Conservation (phyloP, 2,888 invertebrate species). For the Idaea straminata region DNA sequence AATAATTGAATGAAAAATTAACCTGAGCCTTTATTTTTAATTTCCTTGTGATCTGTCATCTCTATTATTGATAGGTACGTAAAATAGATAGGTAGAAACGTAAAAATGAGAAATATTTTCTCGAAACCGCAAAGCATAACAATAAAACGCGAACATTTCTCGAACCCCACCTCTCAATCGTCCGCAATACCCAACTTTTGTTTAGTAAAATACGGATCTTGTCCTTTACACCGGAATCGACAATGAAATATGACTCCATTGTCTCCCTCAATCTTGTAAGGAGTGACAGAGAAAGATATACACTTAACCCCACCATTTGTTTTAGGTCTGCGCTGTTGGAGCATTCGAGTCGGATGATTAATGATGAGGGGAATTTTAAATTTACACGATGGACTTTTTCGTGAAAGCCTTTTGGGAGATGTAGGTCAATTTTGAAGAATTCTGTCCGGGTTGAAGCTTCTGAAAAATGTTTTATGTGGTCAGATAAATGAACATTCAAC, state of each 20-base stretch:
- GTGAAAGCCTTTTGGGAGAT: slow-evolving; percentile 16
- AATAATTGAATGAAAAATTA: too few species aligned
- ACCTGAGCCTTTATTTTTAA: too few species aligned
- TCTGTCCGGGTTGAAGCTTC: neutral
- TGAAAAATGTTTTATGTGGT: neutral
- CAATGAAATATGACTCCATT: slow-evolving; percentile 53
- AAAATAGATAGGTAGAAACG: neutral
- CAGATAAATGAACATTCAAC: neutral
- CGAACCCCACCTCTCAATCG: slow-evolving; percentile 20
- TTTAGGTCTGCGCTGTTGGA: slow-evolving; percentile 53
- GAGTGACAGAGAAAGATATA: slow-evolving; percentile 37
- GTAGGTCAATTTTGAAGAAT: slow-evolving; percentile 17
- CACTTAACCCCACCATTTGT: slow-evolving; percentile 55
- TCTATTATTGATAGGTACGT: neutral
- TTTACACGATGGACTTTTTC: slow-evolving; percentile 37
- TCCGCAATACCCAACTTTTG: slow-evolving; percentile 39
- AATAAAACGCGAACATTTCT: slow-evolving; percentile 1
- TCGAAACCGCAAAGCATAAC: neutral
- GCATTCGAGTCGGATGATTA: slow-evolving; percentile 60
- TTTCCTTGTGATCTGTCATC: too few species aligned
- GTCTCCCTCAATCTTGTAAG: slow-evolving; percentile 33
- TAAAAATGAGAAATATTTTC: neutral
- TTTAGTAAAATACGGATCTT: slow-evolving; percentile 55
- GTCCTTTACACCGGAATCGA: slow-evolving; percentile 55
- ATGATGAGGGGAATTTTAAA: slow-evolving; percentile 58